Conservation (phyloP, 2,113 vertebrate genomes). For the Dipodomys stephensi region DNA sequence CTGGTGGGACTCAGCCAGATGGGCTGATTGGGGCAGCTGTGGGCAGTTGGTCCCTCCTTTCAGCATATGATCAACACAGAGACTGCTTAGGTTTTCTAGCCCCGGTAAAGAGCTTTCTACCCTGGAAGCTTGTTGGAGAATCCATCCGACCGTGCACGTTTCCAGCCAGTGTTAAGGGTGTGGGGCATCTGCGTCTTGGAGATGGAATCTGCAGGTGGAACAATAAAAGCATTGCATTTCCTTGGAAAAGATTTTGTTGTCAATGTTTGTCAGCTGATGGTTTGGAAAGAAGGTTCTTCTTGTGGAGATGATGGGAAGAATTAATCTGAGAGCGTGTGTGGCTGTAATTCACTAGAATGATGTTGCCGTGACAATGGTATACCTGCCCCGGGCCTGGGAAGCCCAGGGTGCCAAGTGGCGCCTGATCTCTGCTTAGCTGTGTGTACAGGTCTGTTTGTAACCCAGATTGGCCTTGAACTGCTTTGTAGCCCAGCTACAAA, state of each 20-base stretch:
- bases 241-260: constrained; percentile 15
- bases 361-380: not conserved
- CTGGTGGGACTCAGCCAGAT: not conserved
- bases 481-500: no score
- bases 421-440: not conserved
- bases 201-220: not conserved
- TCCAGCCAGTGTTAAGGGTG: not conserved
- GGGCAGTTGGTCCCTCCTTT: not conserved
- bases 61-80: not conserved
- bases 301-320: not conserved
- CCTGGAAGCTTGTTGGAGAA: not conserved
- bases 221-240: constrained; percentile 53
- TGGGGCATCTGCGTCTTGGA: constrained; percentile 35
- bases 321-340: not conserved
- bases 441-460: not conserved
- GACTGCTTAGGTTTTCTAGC: not conserved
- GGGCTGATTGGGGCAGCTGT: not conserved
- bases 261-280: not conserved
- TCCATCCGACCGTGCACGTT: not conserved
- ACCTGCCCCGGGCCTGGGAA: no score
- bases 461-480: no score
- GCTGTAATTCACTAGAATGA: not conserved
- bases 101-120: not conserved
- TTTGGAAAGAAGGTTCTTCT: not conserved
- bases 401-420: not conserved